phyloP scores from a whole-genome alignment of 1,140 invertebrate genomes.

The Cephus cinctus region DNA sequence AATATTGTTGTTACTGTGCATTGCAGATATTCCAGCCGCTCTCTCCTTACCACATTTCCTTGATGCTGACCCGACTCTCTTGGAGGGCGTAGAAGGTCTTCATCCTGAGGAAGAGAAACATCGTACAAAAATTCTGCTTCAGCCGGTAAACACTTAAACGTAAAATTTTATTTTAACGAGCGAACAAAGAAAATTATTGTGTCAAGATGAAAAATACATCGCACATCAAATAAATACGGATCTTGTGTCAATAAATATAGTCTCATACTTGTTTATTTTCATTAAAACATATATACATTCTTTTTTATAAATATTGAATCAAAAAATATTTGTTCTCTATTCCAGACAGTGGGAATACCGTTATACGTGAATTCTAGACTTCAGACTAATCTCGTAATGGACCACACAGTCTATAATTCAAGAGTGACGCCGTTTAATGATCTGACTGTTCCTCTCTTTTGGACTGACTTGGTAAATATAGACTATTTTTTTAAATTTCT shows the following conservation, averaged over 20 bases:
- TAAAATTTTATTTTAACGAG: no score
- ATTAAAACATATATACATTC: not conserved
- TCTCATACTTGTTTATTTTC: no score
- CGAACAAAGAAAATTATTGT: no score
- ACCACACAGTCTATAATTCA: conserved; percentile 57
- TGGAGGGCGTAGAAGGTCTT: conserved; percentile 67
- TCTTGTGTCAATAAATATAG: no score
- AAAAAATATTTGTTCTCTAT: conserved; percentile 16
- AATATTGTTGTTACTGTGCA: conserved; percentile 18
- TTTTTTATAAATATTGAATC: conserved; percentile 1
- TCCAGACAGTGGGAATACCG: conserved; percentile 61
- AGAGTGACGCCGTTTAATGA: conserved; percentile 60
- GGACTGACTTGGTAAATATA: conserved; percentile 63
- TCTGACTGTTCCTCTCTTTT: conserved; percentile 64
- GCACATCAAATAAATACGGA: no score
- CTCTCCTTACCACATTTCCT: conserved; percentile 81
- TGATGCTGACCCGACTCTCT: conserved; percentile 63
- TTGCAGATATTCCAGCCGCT: conserved; percentile 65
- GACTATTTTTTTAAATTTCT: not conserved
- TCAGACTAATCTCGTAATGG: conserved; percentile 69
- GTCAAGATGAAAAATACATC: no score
- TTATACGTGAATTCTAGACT: conserved; percentile 60
- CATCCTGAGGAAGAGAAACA: conserved; percentile 61
- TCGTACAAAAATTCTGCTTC: conserved; percentile 51
- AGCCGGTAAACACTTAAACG: conserved; percentile 55